Evolutionary conservation across 2,797 vertebrate genomes (phyloP).

Genomic region (Tarsius wallacei): DNA sequence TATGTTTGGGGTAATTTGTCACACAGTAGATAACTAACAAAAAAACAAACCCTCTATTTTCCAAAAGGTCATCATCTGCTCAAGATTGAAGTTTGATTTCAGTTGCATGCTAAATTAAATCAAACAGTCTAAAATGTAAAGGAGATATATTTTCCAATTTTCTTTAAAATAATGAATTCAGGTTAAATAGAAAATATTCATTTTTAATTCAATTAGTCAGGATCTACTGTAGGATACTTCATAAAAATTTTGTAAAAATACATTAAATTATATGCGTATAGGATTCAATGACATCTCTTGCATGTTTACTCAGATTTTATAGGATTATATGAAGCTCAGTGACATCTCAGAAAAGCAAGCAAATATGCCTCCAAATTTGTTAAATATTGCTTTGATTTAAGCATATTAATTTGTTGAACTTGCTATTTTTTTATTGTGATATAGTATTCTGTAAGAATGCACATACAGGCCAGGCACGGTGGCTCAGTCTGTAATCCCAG

Average conservation of each 20-base stretch:
- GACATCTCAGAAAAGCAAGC: not conserved
- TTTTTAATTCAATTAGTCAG: not conserved
- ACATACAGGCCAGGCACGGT: not conserved
- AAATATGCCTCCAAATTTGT: not conserved
- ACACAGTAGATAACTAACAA: not conserved
- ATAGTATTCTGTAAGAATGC: not conserved
- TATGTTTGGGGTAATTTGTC: not conserved
- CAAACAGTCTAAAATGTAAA: conserved; percentile 15
- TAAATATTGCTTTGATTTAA: not conserved
- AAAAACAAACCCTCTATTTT: not conserved
- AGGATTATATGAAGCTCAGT: not conserved
- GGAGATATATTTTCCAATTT: not conserved
- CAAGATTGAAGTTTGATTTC: conserved; percentile 57
- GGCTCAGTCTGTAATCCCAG: too few species aligned
- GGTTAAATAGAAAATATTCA: not conserved
- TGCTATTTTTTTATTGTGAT: not conserved
- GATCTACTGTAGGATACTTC: not conserved
- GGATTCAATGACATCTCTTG: not conserved
- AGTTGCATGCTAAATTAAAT: conserved; percentile 48
- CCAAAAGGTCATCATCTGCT: not conserved
- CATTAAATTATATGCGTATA: not conserved
- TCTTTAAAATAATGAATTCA: conserved; percentile 17
- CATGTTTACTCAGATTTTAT: conserved; percentile 43
- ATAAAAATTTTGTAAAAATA: not conserved
- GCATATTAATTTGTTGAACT: not conserved